These are phyloP conservation scores for Peromyscus attwateri DNA, from an alignment of 2,797 vertebrate genomes.

Conservation along the genomic window DNA sequence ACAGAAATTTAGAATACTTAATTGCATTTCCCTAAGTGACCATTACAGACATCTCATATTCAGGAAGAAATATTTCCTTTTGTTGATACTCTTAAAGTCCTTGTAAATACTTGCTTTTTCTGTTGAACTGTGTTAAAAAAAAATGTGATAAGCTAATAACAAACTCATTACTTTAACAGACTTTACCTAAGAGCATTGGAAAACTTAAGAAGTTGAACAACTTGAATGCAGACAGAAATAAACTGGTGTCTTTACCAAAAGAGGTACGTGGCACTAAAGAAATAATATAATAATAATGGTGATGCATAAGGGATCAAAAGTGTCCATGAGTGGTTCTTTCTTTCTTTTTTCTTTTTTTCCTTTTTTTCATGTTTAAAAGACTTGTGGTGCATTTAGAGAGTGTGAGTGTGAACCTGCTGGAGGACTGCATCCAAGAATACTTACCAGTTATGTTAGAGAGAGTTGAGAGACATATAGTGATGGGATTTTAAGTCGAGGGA, in stretches of 20 bases:
- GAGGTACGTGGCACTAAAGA: constrained; percentile 91
- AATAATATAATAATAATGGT: constrained; percentile 14
- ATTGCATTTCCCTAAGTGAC: neutral
- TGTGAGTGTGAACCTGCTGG: neutral
- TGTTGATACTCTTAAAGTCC: neutral
- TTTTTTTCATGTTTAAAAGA: neutral
- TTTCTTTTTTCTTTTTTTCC: too few species aligned
- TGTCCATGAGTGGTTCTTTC: neutral
- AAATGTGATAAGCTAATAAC: constrained; percentile 61
- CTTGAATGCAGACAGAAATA: constrained; percentile 98
- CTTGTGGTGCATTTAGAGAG: neutral
- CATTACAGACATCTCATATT: neutral
- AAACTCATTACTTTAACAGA: constrained; percentile 87
- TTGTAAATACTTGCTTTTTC: constrained; percentile 32
- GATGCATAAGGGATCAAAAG: neutral
- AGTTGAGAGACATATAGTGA: neutral
- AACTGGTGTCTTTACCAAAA: constrained; percentile 95
- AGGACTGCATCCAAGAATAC: neutral
- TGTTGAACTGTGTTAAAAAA: neutral
- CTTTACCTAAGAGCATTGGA: constrained; percentile 96
- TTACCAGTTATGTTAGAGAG: neutral
- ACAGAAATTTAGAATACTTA: neutral
- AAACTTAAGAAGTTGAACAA: constrained; percentile 97
- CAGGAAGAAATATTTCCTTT: constrained; percentile 34
- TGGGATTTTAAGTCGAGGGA: neutral